phyloP scores from a whole-genome alignment of 23 tunicate genomes.

The Styela clava region DNA sequence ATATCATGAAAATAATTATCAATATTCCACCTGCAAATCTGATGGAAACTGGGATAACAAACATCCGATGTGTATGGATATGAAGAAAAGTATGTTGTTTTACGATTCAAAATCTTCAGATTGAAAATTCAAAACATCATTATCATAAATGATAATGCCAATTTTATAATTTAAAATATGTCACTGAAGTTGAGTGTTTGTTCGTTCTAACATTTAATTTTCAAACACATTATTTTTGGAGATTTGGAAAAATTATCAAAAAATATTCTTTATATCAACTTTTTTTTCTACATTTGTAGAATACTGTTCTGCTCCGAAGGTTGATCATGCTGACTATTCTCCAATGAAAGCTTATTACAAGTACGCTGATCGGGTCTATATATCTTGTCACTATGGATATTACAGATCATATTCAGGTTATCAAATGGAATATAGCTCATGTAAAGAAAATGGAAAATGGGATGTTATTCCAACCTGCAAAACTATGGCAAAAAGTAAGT shows the following conservation, averaged over 20 bases:
- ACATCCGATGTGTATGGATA: conserved; percentile 21
- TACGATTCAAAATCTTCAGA: neutral
- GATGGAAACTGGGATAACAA: conserved; percentile 21
- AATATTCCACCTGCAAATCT: neutral
- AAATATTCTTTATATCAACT: neutral
- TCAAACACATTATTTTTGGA: no score
- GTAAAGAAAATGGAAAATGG: conserved; percentile 21
- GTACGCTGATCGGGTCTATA: conserved; percentile 15
- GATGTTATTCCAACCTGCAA: conserved; percentile 22
- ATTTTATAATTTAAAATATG: no score
- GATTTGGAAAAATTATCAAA: no score
- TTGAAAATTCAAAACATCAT: no score
- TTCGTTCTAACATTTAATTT: no score
- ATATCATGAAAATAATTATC: neutral
- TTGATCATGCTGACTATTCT: conserved; percentile 11
- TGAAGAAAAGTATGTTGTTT: conserved; percentile 8
- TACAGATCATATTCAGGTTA: neutral
- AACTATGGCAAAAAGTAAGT: conserved; percentile 12
- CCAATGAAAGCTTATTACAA: conserved; percentile 19
- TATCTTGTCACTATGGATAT: conserved; percentile 20
- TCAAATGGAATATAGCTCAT: conserved; percentile 10
- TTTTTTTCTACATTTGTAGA: neutral
- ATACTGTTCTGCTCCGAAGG: conserved; percentile 23
- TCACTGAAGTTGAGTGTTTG: no score
- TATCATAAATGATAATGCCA: no score